These are phyloP conservation scores for Pogonocherus hispidulus DNA, from an alignment of 2,888 invertebrate species.

Conservation along the genomic window DNA sequence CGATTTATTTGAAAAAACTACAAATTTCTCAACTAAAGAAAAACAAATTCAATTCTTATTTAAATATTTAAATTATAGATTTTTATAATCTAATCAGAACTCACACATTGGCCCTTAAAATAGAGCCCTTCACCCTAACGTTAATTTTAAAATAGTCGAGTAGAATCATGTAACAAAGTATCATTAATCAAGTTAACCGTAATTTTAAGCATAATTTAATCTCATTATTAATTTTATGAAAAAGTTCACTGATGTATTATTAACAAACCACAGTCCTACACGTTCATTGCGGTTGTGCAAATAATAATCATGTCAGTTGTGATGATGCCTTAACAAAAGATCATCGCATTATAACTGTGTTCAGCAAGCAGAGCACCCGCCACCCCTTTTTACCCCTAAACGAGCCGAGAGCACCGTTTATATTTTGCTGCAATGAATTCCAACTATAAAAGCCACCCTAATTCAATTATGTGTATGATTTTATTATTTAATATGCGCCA, in stretches of 20 bases:
- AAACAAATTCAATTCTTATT: no score
- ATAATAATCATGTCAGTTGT: constrained; percentile 28
- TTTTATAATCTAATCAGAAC: no score
- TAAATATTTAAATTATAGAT: no score
- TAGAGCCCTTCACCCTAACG: not conserved
- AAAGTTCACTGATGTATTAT: constrained; percentile 26
- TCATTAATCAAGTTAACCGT: constrained; percentile 21
- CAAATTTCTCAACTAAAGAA: no score
- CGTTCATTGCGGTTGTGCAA: constrained; percentile 19
- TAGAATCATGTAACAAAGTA: not conserved
- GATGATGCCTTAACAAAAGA: constrained; percentile 32
- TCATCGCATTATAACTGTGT: constrained; percentile 31
- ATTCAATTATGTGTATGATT: constrained; percentile 62
- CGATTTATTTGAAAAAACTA: no score
- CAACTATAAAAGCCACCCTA: constrained; percentile 57
- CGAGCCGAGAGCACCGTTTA: constrained; percentile 36
- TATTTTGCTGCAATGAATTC: constrained; percentile 51
- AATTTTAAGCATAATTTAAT: constrained; percentile 34
- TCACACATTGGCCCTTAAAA: no score
- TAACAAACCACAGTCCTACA: constrained; percentile 28
- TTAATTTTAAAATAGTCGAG: constrained; percentile 19
- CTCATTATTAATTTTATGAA: constrained; percentile 29
- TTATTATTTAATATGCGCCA: constrained; percentile 58
- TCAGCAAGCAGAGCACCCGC: constrained; percentile 25
- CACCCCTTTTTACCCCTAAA: constrained; percentile 26